Evolutionary conservation across 1,140 invertebrate genomes (phyloP), one percentile per base, ranked within the genome.

Genomic region (Battus philenor): DNA sequence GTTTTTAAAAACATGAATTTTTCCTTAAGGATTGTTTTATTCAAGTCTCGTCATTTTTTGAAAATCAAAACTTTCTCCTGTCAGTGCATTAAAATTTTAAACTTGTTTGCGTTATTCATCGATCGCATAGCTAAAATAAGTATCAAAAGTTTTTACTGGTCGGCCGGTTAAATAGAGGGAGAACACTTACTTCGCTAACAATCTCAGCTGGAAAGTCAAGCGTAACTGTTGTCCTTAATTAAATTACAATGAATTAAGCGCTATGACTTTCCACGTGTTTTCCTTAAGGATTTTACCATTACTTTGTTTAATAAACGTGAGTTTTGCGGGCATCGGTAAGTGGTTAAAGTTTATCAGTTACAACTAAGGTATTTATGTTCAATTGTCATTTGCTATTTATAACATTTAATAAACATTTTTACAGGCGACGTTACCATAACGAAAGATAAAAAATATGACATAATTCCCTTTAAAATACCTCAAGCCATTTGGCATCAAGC

Each of bases 81-180:
- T 36, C 54, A 43, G 54, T 46, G 38, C 76, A 79, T 80, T 82
- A 70, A 82, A 80, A 84, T 84, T 80, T 79, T 70, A 80, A 84
- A 82, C 78, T 79, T 76, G 80, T 84, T 83, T 68, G 61, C 62
- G 49, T 51, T 63, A 59, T 47, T 73, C 65, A 68, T 50, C 68
- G 62, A 70, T 57, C 58, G 62, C 67, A 48, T 53, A 63, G 54
- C 56, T 68, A 59, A 69, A 77, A 61, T 65, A 62, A 66, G 59
- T 56, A 72, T 75, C 51, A 63, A 47, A 62, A 68, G 59, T 64
- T 62, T 61, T 57, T 53, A 65, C 59, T 70, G 55, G 59, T 61
- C 54, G 59, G 54, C 61, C 48, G 65, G n/a, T 82, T 80, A 81
- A 80, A 84, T 84, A 84, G 69, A 60, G 72, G 59, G 52, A 50